Conservation (phyloP, 1,140 invertebrate genomes). For the Drosophila grimshawi region DNA sequence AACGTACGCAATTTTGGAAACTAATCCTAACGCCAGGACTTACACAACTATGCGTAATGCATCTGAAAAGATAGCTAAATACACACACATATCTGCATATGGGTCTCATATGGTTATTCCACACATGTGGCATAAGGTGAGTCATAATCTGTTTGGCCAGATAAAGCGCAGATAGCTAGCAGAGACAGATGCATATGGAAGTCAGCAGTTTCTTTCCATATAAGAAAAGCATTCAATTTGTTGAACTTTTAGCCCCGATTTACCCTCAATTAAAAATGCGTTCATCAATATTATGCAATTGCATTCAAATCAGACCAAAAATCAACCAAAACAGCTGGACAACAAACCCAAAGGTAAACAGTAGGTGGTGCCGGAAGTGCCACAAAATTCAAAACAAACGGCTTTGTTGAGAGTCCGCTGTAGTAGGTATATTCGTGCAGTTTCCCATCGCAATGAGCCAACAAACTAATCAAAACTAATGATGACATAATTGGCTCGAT, state of each 20-base stretch:
- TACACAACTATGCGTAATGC: slow-evolving; percentile 61
- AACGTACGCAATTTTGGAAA: slow-evolving; percentile 67
- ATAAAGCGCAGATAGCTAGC: slow-evolving; percentile 45
- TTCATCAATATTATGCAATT: slow-evolving; percentile 74
- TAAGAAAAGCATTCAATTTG: not conserved
- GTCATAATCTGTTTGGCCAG: slow-evolving; percentile 68
- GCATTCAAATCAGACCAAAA: slow-evolving; percentile 51
- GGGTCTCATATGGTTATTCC: slow-evolving; percentile 41
- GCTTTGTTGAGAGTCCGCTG: slow-evolving; percentile 8
- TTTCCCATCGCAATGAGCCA: slow-evolving; percentile 70
- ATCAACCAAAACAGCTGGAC: slow-evolving; percentile 65
- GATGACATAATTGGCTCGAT: slow-evolving; percentile 80
- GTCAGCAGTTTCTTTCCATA: not conserved
- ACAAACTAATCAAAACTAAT: slow-evolving; percentile 77
- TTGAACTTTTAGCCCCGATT: not conserved
- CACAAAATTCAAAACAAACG: slow-evolving; percentile 39
- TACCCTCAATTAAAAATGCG: slow-evolving; percentile 64
- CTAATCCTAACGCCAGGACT: slow-evolving; percentile 72
- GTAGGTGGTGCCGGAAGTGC: slow-evolving; percentile 80
- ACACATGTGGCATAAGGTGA: slow-evolving; percentile 45
- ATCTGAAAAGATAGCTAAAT: not conserved
- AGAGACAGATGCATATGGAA: not conserved
- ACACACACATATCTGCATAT: slow-evolving; percentile 18
- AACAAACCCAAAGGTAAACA: slow-evolving; percentile 48
- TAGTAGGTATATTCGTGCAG: slow-evolving; percentile 9